A percentile compares a stretch with the other conserved stretches of the same genome.
These are phyloP conservation scores for Sebastes trivittatus DNA, from an alignment of 2,797 vertebrate genomes.

Conservation along the genomic window DNA sequence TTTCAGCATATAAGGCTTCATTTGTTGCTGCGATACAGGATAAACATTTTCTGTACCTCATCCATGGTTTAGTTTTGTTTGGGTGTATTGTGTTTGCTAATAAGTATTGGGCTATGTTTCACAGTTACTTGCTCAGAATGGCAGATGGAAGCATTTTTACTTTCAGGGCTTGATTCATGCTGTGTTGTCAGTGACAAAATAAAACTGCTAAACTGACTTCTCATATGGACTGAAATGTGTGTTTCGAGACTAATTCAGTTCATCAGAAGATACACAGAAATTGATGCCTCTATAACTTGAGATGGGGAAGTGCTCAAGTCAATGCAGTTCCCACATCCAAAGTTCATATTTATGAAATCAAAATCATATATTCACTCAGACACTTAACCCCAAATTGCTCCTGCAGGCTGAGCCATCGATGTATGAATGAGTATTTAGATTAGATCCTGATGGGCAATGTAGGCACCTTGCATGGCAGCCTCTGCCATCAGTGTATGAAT, in stretches of 20 bases:
- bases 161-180: background rate
- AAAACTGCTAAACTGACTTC: background rate
- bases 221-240: background rate
- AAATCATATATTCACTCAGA: background rate
- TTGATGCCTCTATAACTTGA: background rate
- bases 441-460: too few relatives aligned
- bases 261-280: background rate
- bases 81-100: background rate
- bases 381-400: too few relatives aligned
- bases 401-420: rapidly evolving
- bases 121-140: background rate
- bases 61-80: background rate
- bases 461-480: too few relatives aligned
- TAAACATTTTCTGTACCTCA: background rate
- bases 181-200: background rate
- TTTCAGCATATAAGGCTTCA: background rate
- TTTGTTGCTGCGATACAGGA: background rate
- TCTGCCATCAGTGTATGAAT: too few relatives aligned
- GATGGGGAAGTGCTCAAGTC: background rate
- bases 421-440: too few relatives aligned
- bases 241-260: background rate
- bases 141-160: background rate
- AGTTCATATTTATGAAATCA: background rate
- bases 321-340: background rate
- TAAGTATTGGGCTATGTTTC: background rate